A percentile compares a stretch with the other conserved stretches of the same genome.
phyloP scores from a whole-genome alignment of 1,140 invertebrate species.

The Sitophilus oryzae region DNA sequence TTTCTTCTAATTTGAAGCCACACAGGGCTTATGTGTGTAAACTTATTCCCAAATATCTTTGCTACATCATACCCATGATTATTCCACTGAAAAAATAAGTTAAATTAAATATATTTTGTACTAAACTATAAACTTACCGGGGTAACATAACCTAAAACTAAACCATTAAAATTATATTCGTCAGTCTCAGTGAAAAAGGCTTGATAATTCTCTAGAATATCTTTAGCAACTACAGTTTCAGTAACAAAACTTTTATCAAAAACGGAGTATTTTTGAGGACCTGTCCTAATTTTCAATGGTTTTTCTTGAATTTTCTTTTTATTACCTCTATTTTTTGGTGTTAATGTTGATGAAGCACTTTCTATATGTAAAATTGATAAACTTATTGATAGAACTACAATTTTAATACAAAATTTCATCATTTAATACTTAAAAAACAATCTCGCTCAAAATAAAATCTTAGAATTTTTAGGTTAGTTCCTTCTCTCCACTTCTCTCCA shows the following conservation, averaged over 20 bases:
- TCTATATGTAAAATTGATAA: not conserved
- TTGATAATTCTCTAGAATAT: slow-evolving; percentile 70
- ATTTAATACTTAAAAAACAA: no score
- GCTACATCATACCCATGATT: slow-evolving; percentile 89
- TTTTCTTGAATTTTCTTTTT: slow-evolving; percentile 17
- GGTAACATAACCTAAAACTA: slow-evolving; percentile 82
- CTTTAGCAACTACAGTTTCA: slow-evolving; percentile 56
- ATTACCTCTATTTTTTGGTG: slow-evolving; percentile 28
- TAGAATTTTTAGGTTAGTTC: no score
- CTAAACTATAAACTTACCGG: slow-evolving; percentile 58
- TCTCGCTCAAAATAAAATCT: no score
- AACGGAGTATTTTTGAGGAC: slow-evolving; percentile 61
- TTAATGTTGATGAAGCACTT: slow-evolving; percentile 13
- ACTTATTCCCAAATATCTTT: slow-evolving; percentile 84
- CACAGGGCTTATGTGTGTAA: slow-evolving; percentile 86
- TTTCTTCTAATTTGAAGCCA: slow-evolving; percentile 80
- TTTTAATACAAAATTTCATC: slow-evolving; percentile 1
- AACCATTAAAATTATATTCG: slow-evolving; percentile 59
- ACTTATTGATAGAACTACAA: not conserved
- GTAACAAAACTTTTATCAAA: slow-evolving; percentile 62
- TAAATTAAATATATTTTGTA: slow-evolving; percentile 2
- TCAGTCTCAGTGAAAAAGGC: slow-evolving; percentile 65
- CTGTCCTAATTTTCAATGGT: slow-evolving; percentile 46
- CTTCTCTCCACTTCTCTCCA: no score
- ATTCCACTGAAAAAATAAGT: slow-evolving; percentile 76